Base-by-base conservation (phyloP, 2,113 vertebrate species). In the Melanotaenia duboulayi region DNA sequence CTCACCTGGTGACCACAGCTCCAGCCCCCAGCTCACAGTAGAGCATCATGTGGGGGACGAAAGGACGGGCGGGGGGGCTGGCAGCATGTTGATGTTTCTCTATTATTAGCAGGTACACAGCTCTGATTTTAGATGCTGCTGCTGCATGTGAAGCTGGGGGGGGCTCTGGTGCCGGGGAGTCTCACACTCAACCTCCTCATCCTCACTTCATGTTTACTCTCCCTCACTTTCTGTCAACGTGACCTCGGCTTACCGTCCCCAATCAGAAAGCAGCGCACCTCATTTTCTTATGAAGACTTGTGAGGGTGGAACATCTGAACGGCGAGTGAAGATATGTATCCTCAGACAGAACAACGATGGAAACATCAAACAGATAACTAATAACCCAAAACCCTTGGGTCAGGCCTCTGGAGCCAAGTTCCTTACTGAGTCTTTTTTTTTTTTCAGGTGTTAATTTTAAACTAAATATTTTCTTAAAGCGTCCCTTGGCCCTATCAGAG, bases 31-130 rank as follows among this genome's bases (percentile, higher is more conserved):
- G 23, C 11, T 51, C 76, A 37, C 55, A 78, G 78, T 20, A 65
- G 72, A 59, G 69, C 65, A 55, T 61, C 35, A 13, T 62, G 61
- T 76, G 80, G 59, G 78, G 11, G 70, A 68, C 64, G 80, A 67
- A 77, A 79, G 71, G 52, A 60, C 16, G 56, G 58, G 60, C 8
- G 4, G 63, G 42, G 11, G 56, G 20, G 63, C 1, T 81, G 81
- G 71, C 55, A 62, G 64, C 28, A 0, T 75, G 85, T 60, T 64
- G 71, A 63, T 32, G 62, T 63, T 61, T 65, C 44, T 75, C 87
- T 90, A 90, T 89, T 90, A 86, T 90, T 91, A 92, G 89, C 80
- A 60, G 78, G 87, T 86, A 90, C 92, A 89, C 81, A 89, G 78
- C 76, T 70, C 86, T 60, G 84, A 1, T 78, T 88, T 81, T 81